Percentiles rank a stretch among this genome's conserved stretches.
These are phyloP conservation scores for Pristiophorus japonicus DNA, from an alignment of 2,113 vertebrate genomes.

Conservation along the genomic window DNA sequence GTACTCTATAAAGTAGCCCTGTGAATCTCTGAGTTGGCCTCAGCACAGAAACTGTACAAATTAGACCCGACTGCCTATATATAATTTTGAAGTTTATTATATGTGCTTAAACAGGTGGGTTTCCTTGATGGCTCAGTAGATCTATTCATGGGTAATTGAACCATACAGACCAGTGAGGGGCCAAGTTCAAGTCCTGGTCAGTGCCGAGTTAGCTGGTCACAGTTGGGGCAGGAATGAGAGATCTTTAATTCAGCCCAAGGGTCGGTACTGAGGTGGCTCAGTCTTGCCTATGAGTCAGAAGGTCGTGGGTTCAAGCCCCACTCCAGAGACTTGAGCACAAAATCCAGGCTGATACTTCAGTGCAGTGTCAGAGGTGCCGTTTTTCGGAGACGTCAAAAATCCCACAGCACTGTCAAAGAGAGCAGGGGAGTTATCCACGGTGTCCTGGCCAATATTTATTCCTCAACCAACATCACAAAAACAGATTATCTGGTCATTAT, in stretches of 20 bases:
- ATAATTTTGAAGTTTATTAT: conserved; percentile 22
- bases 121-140: neutral
- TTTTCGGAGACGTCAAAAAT: neutral
- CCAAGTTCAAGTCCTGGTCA: neutral
- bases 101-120: conserved; percentile 21
- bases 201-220: too few relatives aligned
- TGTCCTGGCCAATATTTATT: too few relatives aligned
- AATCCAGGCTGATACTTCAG: neutral
- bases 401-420: too few relatives aligned
- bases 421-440: too few relatives aligned
- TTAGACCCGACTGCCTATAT: conserved; percentile 3
- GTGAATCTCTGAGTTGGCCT: neutral
- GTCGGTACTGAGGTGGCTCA: neutral
- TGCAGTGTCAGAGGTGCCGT: neutral
- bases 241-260: neutral
- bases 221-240: neutral
- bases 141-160: neutral
- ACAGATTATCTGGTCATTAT: too few relatives aligned
- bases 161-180: neutral
- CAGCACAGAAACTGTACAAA: conserved; percentile 1
- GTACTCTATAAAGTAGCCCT: conserved; percentile 22
- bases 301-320: neutral
- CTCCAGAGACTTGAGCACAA: neutral
- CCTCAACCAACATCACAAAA: too few relatives aligned
- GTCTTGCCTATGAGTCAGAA: neutral